phyloP scores from a whole-genome alignment of 2,888 invertebrate species.

The Lasioglossum leucozonium region DNA sequence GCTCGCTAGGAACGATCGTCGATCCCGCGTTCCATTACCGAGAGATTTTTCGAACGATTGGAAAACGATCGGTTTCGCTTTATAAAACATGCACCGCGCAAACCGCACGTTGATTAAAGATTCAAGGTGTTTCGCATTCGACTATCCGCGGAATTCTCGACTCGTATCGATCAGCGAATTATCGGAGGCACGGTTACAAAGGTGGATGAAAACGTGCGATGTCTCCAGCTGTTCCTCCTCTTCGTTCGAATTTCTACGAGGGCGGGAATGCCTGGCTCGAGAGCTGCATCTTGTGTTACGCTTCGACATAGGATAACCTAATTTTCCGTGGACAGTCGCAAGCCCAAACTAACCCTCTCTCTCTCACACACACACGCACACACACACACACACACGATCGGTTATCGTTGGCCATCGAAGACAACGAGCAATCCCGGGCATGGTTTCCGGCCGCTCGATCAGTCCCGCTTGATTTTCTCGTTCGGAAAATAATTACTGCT shows the following conservation, averaged over 20 bases:
- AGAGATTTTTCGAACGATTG: not conserved
- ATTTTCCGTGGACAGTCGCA: not conserved
- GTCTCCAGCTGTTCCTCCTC: not conserved
- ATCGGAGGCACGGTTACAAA: not conserved
- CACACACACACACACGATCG: too few relatives aligned
- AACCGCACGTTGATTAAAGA: not conserved
- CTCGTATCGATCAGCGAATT: not conserved
- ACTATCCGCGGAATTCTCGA: not conserved
- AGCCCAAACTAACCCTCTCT: not conserved
- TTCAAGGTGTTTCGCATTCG: not conserved
- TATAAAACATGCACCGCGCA: not conserved
- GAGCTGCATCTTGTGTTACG: not conserved
- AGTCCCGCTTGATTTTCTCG: constrained; percentile 33
- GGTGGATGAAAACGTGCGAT: not conserved
- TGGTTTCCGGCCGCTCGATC: not conserved
- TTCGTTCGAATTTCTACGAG: too few relatives aligned
- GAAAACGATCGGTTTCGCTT: not conserved
- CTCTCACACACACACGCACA: too few relatives aligned
- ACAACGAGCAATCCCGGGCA: constrained; percentile 19
- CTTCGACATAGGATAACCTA: not conserved
- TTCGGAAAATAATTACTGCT: constrained; percentile 52
- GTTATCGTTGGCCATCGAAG: constrained; percentile 19
- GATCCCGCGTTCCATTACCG: not conserved
- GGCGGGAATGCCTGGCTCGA: too few relatives aligned
- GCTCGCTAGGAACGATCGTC: constrained; percentile 12